Base-by-base conservation (phyloP, 2,113 vertebrate genomes). In the Cairina moschata region DNA sequence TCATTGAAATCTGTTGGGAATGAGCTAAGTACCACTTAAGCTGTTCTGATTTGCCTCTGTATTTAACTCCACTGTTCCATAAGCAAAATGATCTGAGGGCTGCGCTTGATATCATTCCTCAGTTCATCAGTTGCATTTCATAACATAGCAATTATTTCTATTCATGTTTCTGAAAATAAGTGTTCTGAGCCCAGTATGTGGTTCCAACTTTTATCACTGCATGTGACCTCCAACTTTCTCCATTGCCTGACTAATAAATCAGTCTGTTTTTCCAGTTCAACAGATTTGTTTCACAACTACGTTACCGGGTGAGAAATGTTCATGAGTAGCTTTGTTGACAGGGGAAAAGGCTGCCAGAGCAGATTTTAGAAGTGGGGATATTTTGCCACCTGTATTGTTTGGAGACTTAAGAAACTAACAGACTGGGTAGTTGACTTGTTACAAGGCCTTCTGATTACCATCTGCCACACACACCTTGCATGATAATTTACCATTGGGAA, bases 251-350 rank as follows among this genome's bases (percentile, higher is more conserved):
- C 56, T 87, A 75, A 81, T 44, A 91, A 88, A 71, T 32, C 65
- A 71, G 60, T 16, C 77, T 81, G 85, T 44, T 81, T 77, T 93
- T 78, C 81, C 82, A 89, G 88, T 81, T 65, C 65, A 71, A 34
- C 90, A 86, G 69, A 34, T 89, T 91, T 66, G 88, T 78, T 95
- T 95, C 85, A 67, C 90, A 75, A 82, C 74, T 78, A 58, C 52
- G 6, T 54, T 58, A 28, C 28, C 0, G 31, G 82, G 90, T 87
- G 85, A 90, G 88, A 93, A 93, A n/a, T 60, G 6, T 73, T 95
- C 1, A 0, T 67, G 68, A 63, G 77, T 67, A 81, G 77, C 68
- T 83, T 68, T 86, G 87, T 44, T 86, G 92, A 55, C 40, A 80
- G 84, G 59, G 73, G 59, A 94, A 65, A 83, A 80, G 60, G 46